Evolutionary conservation across 2,113 vertebrate species (phyloP).

Genomic region (Pedionomus torquatus): DNA sequence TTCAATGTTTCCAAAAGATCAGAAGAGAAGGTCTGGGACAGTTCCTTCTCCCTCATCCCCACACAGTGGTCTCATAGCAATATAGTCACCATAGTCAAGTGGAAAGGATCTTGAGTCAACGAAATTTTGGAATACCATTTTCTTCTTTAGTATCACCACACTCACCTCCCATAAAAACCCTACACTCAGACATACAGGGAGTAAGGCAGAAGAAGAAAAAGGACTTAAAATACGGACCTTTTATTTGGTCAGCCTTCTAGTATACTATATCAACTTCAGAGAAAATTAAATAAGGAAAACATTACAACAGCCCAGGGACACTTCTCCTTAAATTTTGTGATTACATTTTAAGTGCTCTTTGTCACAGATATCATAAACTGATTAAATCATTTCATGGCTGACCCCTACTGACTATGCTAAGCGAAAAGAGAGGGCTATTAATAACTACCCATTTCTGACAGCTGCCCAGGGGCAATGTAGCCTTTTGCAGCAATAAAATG

Average conservation of each 20-base stretch:
- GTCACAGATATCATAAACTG: constrained; percentile 95
- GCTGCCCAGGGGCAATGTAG: constrained; percentile 87
- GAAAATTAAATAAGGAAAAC: constrained; percentile 81
- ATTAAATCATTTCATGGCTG: constrained; percentile 94
- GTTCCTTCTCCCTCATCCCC: neutral
- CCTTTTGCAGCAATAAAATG: constrained; percentile 83
- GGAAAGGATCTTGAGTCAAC: neutral
- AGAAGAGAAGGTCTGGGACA: neutral
- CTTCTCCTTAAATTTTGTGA: constrained; percentile 92
- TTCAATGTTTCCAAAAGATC: neutral
- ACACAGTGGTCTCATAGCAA: neutral
- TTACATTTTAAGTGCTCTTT: constrained; percentile 94
- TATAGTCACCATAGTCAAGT: neutral
- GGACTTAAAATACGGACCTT: neutral
- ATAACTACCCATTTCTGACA: constrained; percentile 94
- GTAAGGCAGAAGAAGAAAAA: neutral
- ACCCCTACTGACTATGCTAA: constrained; percentile 92
- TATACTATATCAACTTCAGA: constrained; percentile 55
- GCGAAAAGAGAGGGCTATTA: constrained; percentile 86
- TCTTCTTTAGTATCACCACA: neutral
- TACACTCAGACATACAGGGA: neutral
- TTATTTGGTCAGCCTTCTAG: neutral
- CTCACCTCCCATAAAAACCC: neutral
- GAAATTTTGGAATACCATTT: neutral
- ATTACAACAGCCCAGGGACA: constrained; percentile 88